Conservation (phyloP, 2,888 invertebrate genomes). For the Griposia aprilina region DNA sequence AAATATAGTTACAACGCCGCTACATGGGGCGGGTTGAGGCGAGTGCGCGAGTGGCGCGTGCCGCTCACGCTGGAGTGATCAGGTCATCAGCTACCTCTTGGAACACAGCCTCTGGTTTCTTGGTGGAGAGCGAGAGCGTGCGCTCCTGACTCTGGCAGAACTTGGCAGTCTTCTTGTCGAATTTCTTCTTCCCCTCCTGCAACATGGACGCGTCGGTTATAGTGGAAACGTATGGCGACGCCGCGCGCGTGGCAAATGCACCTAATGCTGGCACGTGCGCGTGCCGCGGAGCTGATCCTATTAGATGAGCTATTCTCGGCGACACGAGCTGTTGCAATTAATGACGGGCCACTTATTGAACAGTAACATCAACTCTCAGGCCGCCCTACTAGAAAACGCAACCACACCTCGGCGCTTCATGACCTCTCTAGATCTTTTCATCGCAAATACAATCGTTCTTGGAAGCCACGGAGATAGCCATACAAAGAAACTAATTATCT, state of each 20-base stretch:
- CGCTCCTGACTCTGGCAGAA: conserved; percentile 99
- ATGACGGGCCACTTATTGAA: background rate
- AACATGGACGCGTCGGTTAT: conserved; percentile 57
- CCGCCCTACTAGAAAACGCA: background rate
- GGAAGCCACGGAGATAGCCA: background rate
- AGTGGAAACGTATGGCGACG: no score
- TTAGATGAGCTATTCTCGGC: background rate
- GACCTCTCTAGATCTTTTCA: background rate
- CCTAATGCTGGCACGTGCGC: background rate
- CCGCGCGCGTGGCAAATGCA: background rate
- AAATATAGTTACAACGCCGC: background rate
- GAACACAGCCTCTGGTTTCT: conserved; percentile 96
- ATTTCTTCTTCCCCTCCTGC: conserved; percentile 98
- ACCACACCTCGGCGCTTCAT: background rate
- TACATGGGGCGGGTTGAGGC: background rate
- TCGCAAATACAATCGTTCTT: background rate
- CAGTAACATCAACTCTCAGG: background rate
- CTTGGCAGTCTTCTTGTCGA: conserved; percentile 99
- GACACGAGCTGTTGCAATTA: background rate
- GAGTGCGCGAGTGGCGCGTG: background rate
- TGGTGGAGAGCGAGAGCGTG: conserved; percentile 97
- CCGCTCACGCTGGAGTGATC: background rate
- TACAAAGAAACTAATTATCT: background rate
- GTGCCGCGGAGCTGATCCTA: background rate
- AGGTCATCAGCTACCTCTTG: conserved; percentile 95